Base-by-base conservation (phyloP, 2,888 invertebrate species). In the Nebria salina region DNA sequence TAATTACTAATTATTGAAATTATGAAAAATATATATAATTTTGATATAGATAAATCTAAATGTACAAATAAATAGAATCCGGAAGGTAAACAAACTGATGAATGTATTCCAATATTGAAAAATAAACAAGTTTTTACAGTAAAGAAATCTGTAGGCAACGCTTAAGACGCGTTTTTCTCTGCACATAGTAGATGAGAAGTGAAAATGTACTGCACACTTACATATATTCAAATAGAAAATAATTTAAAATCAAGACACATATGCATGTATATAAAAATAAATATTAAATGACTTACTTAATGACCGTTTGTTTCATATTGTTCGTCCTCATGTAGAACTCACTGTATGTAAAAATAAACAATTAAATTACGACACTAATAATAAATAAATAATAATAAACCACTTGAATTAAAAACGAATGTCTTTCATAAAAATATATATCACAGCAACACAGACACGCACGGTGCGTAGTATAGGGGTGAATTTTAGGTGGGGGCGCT, bases 301-400 rank as follows among this genome's bases (percentile, higher is more conserved):
- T 91, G 82, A 91, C 90, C 25, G 91, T 91, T 84, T 91, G 91
- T 86, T 91, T 90, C 87, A 91, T 90, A 83, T 90, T 89, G 85
- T 90, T 90, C 81, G 90, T 91, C 91, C 90, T 91, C 82, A 83
- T 84, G 79, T 76, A 15, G 70, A 26, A 25, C 34, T 26, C 81
- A 82, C 76, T 78, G 73, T 54, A 54, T 54, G 13, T 5, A 64
- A 75, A 82, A 77, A 77, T 66, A 77, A 72, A 43, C 65, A 77
- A 81, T 65, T 64, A 42, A 64, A 54, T 41, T 77, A 68, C 76
- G 65, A 76, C 65, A 65, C 15, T 74, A 41, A 26, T 74, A 25
- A 74, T 43, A 74, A 74, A 74, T 74, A 74, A 54, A 43, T 64
- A 25, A 54, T 15, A 64, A 74, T 54, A 34, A 70, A 25, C 20